These are phyloP conservation scores for Pegoplata infirma DNA, from an alignment of 2,888 invertebrate species.

Conservation along the genomic window DNA sequence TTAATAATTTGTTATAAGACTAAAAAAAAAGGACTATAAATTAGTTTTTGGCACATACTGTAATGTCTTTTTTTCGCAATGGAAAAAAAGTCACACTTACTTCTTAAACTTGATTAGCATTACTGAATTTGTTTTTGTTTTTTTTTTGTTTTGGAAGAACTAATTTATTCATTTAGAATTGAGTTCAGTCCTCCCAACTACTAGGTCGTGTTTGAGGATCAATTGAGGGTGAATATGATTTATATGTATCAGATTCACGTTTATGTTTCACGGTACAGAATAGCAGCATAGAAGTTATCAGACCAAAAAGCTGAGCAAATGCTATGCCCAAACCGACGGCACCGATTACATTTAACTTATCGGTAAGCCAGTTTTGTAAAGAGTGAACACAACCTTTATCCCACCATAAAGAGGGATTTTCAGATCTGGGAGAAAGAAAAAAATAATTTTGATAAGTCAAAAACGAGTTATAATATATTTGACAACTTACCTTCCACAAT, in stretches of 20 bases:
- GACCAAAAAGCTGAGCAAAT: conserved; percentile 87
- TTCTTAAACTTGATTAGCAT: conserved; percentile 16
- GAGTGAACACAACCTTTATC: conserved; percentile 86
- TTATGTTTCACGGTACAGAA: conserved; percentile 86
- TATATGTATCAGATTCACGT: conserved; percentile 83
- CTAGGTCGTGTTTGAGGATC: conserved; percentile 78
- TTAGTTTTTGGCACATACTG: conserved; percentile 60
- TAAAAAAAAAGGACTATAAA: conserved; percentile 46
- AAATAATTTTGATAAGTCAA: background rate
- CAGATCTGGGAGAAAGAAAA: conserved; percentile 68
- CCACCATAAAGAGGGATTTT: conserved; percentile 81
- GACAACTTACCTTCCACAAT: conserved; percentile 76
- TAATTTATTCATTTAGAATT: conserved; percentile 64
- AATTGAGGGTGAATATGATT: conserved; percentile 81
- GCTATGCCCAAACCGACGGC: conserved; percentile 87
- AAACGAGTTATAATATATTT: too few relatives aligned
- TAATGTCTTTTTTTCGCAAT: conserved; percentile 46
- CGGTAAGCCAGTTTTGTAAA: conserved; percentile 87
- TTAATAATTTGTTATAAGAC: conserved; percentile 26
- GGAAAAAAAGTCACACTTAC: conserved; percentile 42
- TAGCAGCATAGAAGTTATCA: conserved; percentile 86
- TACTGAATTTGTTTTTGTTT: background rate
- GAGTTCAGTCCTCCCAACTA: conserved; percentile 78
- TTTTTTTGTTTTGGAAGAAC: conserved; percentile 2
- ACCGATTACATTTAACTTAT: conserved; percentile 88